Conservation (phyloP, 2,797 vertebrate species). For the Lepilemur ruficaudatus region DNA sequence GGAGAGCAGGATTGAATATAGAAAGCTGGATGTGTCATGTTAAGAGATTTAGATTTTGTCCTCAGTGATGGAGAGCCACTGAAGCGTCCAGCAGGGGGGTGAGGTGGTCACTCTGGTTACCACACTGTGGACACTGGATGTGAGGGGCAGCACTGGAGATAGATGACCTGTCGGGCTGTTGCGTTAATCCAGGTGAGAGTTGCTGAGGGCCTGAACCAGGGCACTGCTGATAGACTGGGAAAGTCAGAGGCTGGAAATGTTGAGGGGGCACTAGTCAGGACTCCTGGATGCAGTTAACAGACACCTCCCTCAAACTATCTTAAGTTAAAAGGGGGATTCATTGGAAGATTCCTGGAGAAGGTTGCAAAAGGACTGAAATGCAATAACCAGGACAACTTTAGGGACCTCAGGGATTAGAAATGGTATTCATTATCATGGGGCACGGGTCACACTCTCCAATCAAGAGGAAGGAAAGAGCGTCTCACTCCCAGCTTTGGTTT, state of each 20-base stretch:
- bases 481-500: not conserved
- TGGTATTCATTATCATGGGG: no score
- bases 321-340: not conserved
- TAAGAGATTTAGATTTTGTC: slow-evolving; percentile 1
- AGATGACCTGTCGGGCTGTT: not conserved
- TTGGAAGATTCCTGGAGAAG: not conserved
- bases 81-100: not conserved
- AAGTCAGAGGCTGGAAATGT: not conserved
- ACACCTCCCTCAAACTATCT: not conserved
- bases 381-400: not conserved
- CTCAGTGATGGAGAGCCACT: not conserved
- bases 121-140: not conserved
- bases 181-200: not conserved
- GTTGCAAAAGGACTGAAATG: not conserved
- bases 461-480: not conserved
- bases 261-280: not conserved
- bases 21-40: not conserved
- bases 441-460: not conserved
- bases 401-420: not conserved
- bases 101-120: not conserved
- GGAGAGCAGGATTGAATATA: not conserved
- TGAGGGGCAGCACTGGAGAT: not conserved
- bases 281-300: not conserved
- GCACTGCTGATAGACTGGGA: not conserved
- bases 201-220: not conserved